These are phyloP conservation scores for Serilophus lunatus DNA, from an alignment of 2,113 vertebrate genomes.

Conservation along the genomic window DNA sequence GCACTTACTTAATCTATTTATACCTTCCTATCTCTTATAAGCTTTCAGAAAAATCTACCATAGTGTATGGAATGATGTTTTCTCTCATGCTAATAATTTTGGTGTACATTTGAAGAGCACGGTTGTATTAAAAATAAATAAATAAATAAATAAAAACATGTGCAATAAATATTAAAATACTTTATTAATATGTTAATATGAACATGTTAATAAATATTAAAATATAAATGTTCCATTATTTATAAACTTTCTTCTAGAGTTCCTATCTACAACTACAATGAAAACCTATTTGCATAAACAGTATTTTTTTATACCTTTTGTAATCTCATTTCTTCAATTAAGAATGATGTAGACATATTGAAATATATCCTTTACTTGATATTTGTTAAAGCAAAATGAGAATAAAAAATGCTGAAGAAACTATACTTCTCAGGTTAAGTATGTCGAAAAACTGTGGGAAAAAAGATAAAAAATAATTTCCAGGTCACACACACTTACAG, in stretches of 20 bases:
- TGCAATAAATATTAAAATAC: neutral
- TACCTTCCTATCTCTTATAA: neutral
- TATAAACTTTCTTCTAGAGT: neutral
- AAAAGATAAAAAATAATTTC: neutral
- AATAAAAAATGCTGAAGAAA: neutral
- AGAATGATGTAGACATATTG: neutral
- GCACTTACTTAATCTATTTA: neutral
- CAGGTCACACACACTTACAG: neutral
- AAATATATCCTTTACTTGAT: neutral
- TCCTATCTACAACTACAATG: neutral
- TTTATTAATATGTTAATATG: neutral
- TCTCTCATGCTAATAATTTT: neutral
- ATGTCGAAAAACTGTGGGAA: neutral
- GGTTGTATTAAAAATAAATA: neutral
- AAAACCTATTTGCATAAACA: neutral
- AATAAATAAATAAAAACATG: neutral
- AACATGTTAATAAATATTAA: neutral
- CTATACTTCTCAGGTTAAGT: neutral
- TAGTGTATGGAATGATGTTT: neutral
- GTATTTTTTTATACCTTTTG: neutral
- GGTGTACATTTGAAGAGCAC: neutral
- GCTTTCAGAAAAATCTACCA: neutral
- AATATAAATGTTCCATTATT: neutral
- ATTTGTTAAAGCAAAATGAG: neutral
- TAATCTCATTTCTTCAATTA: neutral